Evolutionary conservation across 2,113 vertebrate genomes (phyloP).

Genomic region (Speoplatyrhinus poulsoni): DNA sequence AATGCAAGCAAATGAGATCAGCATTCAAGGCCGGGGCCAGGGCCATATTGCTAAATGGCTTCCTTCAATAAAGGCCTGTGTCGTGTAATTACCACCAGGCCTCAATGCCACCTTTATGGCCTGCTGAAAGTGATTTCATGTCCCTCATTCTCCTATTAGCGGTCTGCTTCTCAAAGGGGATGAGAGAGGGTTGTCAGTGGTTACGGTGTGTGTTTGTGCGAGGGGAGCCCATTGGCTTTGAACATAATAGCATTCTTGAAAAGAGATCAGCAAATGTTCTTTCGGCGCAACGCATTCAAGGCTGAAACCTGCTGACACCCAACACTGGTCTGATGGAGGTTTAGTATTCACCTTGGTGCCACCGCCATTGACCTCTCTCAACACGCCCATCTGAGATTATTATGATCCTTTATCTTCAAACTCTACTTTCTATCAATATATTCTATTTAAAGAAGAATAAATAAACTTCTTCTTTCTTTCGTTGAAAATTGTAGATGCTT

Average conservation of each 20-base stretch:
- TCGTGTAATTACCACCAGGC: slow-evolving; percentile 88
- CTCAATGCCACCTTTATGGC: slow-evolving; percentile 88
- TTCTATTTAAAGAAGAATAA: too few species aligned
- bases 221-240: slow-evolving; percentile 48
- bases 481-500: too few species aligned
- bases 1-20: slow-evolving; percentile 97
- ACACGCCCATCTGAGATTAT: too few species aligned
- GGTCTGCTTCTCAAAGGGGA: slow-evolving; percentile 43
- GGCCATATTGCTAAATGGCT: slow-evolving; percentile 87
- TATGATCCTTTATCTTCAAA: too few species aligned
- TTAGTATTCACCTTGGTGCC: neutral
- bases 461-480: too few species aligned
- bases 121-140: slow-evolving; percentile 92
- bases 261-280: slow-evolving; percentile 25
- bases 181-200: slow-evolving; percentile 53
- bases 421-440: too few species aligned
- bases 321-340: neutral
- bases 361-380: too few species aligned
- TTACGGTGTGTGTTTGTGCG: slow-evolving; percentile 52
- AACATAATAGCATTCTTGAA: slow-evolving; percentile 21
- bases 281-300: slow-evolving; percentile 12
- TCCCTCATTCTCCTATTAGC: slow-evolving; percentile 70
- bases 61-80: slow-evolving; percentile 84
- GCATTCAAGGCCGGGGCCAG: slow-evolving; percentile 88
- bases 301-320: slow-evolving; percentile 28